Base-by-base conservation (phyloP, 1,140 invertebrate species). In the Scaptomyza graminum region DNA sequence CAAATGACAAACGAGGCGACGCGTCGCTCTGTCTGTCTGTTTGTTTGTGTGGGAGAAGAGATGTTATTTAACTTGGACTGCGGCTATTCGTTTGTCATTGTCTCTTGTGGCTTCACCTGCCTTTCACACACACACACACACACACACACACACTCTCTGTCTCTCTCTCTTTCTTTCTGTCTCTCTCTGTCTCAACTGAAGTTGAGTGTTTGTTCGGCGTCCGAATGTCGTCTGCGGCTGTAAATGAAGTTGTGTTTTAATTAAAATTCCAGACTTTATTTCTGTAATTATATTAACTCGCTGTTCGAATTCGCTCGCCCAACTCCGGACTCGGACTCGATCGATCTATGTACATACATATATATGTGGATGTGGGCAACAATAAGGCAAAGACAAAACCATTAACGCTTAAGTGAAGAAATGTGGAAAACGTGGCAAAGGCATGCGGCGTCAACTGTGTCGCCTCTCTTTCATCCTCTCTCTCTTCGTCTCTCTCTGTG, bases 231-330 rank as follows among this genome's bases (percentile, higher is more conserved):
- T 87, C 82, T 85, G 82, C 75, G 82, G 82, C 82, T 85, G 82
- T 85, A 85, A 87, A 87, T 90, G 84, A 84, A 89, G 84, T 89
- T 90, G 85, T 85, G 78, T 81, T 90, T 90, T 90, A 90, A 90
- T 89, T 90, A 89, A 89, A 89, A 89, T 90, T 89, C 85, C 85
- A 90, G 85, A 89, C 81, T 90, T 90, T 90, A 90, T 90, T 85
- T 90, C 87, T 90, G 81, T 90, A 90, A 90, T 90, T 90, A 90
- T 87, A 90, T 90, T 90, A 90, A 90, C 78, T 90, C 81, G 71
- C 81, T 82, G 72, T 80, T 81, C 79, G 82, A 85, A 85, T 82
- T 76, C 66, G 79, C 57, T 67, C 52, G 67, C 49, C 49, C 25
- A 15, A 41, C 31, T 41, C 37, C 25, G 15, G 46, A 47, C 43